Base-by-base conservation (phyloP, 2,888 invertebrate genomes). In the Synergus laeviventris region DNA sequence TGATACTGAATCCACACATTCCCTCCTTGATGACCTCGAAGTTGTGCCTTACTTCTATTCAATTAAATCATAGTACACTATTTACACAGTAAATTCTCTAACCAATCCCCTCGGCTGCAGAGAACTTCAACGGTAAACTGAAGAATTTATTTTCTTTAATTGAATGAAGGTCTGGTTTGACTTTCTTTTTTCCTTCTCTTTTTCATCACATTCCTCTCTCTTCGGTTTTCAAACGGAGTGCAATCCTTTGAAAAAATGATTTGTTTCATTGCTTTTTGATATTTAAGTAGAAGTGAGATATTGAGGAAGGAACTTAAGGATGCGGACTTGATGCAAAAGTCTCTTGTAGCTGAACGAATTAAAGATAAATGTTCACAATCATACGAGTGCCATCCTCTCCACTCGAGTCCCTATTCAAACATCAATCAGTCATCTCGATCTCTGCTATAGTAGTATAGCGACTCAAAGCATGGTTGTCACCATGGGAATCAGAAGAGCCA, bases 401-500 rank as follows among this genome's bases (percentile, higher is more conserved):
- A 74, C 61, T 61, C 39, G 39, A 45, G 45, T 14, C 24, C 4
- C 61, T 61, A 74, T 62, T 70, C 70, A 70, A 85, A 85, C 84
- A 86, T 86, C 85, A 85, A 86, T 86, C 85, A 84, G 81, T 81
- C 76, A 81, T 78, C 81, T 80, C n/a, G n/a, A n/a, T n/a, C 79
- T 77, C 81, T 81, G 83, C 86, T 85, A n/a, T n/a, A n/a, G n/a
- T n/a, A 82, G 81, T 76, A 81, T 81, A 81, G 81, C 79, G 79
- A 83, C 82, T 82, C 78, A 79, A 79, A 78, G 83, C 76, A 83
- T 83, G 84, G 80, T 86, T 85, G 83, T 85, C 83, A 85, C 86
- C 81, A 81, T 85, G 84, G 84, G 85, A 86, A 86, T 86, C 84
- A 81, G 83, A 82, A 85, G 84, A 81, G 83, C 85, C 82, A 86